Evolutionary conservation across 2,888 invertebrate genomes (phyloP).

Genomic region (Elmis aenea): DNA sequence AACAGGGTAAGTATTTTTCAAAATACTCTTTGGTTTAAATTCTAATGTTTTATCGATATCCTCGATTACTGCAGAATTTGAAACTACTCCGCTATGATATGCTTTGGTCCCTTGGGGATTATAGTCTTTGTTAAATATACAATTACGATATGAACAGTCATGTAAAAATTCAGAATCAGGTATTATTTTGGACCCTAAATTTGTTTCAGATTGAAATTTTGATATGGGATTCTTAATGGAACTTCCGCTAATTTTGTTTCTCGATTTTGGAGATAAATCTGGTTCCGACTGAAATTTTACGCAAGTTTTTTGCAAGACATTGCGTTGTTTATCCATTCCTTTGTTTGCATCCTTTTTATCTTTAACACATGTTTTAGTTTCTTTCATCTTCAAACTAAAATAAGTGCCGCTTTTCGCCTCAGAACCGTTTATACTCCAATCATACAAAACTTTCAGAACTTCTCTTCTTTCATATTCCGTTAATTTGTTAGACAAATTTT

Average conservation of each 20-base stretch:
- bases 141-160: slow-evolving; percentile 43
- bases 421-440: slow-evolving; percentile 45
- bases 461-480: slow-evolving; percentile 44
- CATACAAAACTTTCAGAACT: slow-evolving; percentile 42
- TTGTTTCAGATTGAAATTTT: slow-evolving; percentile 31
- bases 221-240: slow-evolving; percentile 15
- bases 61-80: slow-evolving; percentile 26
- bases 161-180: slow-evolving; percentile 39
- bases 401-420: slow-evolving; percentile 35
- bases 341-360: neutral
- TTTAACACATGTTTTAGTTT: neutral
- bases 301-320: slow-evolving; percentile 23
- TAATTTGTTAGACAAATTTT: slow-evolving; percentile 39
- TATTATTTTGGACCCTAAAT: slow-evolving; percentile 22
- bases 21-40: slow-evolving; percentile 45
- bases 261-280: slow-evolving; percentile 33
- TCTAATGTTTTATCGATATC: slow-evolving; percentile 27
- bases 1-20: slow-evolving; percentile 35
- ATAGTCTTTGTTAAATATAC: slow-evolving; percentile 44
- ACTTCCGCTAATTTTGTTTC: slow-evolving; percentile 5
- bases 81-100: slow-evolving; percentile 42
- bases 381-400: slow-evolving; percentile 16
- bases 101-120: slow-evolving; percentile 46
- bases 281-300: slow-evolving; percentile 38
- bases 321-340: neutral